Percentiles rank a stretch among this genome's conserved stretches.
Evolutionary conservation across 1,140 invertebrate genomes (phyloP).

Genomic region (Popillia japonica): DNA sequence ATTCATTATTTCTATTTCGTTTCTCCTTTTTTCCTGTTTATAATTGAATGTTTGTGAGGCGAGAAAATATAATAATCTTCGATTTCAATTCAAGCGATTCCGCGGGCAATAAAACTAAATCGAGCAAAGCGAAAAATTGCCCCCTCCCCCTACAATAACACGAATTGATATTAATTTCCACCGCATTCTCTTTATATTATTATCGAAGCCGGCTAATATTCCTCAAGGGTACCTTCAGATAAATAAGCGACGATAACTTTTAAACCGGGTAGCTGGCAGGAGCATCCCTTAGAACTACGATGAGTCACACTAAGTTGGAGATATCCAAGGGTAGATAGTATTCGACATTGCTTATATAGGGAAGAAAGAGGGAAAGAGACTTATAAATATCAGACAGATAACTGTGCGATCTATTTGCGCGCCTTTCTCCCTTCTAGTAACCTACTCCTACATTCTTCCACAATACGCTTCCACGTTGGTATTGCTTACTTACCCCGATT

Average conservation of each 20-base stretch:
- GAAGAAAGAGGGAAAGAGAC: background rate
- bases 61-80: too few relatives aligned
- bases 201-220: background rate
- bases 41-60: too few relatives aligned
- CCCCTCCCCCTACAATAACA: background rate
- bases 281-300: background rate
- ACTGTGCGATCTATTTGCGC: background rate
- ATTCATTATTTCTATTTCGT: too few relatives aligned
- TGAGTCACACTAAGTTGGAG: background rate
- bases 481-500: slow-evolving; percentile 9
- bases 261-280: background rate
- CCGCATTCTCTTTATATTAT: slow-evolving; percentile 6
- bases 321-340: slow-evolving; percentile 1
- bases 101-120: too few relatives aligned
- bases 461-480: background rate
- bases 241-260: slow-evolving; percentile 11
- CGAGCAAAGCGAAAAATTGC: too few relatives aligned
- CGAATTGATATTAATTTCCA: slow-evolving; percentile 10
- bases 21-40: too few relatives aligned
- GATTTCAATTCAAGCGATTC: too few relatives aligned
- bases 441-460: background rate
- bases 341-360: background rate
- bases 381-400: slow-evolving; percentile 11
- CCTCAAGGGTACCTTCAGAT: slow-evolving; percentile 8
- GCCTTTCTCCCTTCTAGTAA: background rate